Base-by-base conservation (phyloP, 2,888 invertebrate genomes). In the Monochamus alternatus region DNA sequence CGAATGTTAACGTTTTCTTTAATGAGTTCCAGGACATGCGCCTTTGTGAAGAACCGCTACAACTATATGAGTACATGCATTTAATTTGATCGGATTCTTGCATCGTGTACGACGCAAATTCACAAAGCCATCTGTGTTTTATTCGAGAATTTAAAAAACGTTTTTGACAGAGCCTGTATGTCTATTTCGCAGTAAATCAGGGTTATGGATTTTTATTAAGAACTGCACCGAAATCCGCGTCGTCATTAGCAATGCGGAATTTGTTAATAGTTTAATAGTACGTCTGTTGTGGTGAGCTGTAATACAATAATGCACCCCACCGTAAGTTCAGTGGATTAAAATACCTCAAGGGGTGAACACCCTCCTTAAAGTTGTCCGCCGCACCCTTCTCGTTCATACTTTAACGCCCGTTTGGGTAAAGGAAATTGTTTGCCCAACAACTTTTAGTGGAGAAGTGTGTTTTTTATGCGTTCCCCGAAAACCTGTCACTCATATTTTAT, bases 221-320 rank as follows among this genome's bases (percentile, higher is more conserved):
- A 44, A 68, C 14, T 30, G 43, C 59, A 44, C 43, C 14, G 2
- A 14, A n/a, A 58, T 44, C 58, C 68, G 68, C 43, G 8, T 32
- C 44, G 32, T 68, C 47, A 67, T 78, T 77, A 79, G 76, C 75
- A 81, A 79, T 76, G 74, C 60, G 78, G 80, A 81, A 79, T 80
- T 76, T 78, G 78, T 79, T 81, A 83, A 80, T 81, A 78, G 78
- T 81, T 80, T 79, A 80, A 78, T 78, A 75, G 75, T 70, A 68
- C 81, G 76, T 78, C 80, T 78, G 78, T 73, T 75, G 78, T 67
- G 78, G 79, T 75, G 78, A 75, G 74, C 78, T 79, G 75, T 80
- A 81, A 81, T 81, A 80, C 78, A 79, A 78, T 81, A 81, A 81
- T 74, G 80, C 80, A 78, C 81, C 79, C 79, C 76, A 73, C 75